Base-by-base conservation (phyloP, 2,113 vertebrate genomes). In the Entelurus aequoreus region DNA sequence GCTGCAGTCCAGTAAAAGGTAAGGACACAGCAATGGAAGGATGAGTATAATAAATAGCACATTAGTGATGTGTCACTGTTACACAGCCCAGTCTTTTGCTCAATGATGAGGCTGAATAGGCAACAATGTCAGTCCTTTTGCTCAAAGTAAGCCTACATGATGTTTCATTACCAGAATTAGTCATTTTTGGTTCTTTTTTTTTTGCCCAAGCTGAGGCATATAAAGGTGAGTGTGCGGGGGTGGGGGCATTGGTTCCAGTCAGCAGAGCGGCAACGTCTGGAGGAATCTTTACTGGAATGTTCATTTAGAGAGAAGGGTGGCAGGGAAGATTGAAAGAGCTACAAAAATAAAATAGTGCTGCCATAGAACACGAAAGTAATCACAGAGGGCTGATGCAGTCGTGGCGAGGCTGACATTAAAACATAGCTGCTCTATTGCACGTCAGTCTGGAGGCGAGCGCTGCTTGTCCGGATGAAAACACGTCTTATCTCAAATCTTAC, bases 231-330 rank as follows among this genome's bases (percentile, higher is more conserved):
- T 42, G 40, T 42, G 61, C 37, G 2, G 47, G 28, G 65, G 65
- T n/a, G 62, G 63, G 71, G 75, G 64, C 66, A 51, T 62, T 54
- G 42, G 75, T 62, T 74, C 53, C 73, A 69, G 73, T 62, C 68
- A 67, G 65, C 54, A 28, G 69, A 56, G 67, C 35, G 46, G 74
- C 54, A 52, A 21, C 5, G 55, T 69, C 73, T 35, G 57, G 49
- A 63, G 49, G 64, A 76, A 50, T 35, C 5, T 19, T 1, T 10
- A 15, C 66, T 65, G 14, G 53, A 82, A 78, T 85, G 60, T 70
- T 63, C 57, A 71, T 81, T 82, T 69, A 65, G 38, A 60, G 3
- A 60, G 38, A 42, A 13, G 16, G 60, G 38, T 35, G 37, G 51
- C 44, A 54, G 4, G 46, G 42, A 12, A 71, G 65, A 66, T 57